Percentiles rank a stretch among this genome's conserved stretches.
These are phyloP conservation scores for Hirtodrosophila histrioides DNA, from an alignment of 2,888 invertebrate genomes.

Conservation along the genomic window DNA sequence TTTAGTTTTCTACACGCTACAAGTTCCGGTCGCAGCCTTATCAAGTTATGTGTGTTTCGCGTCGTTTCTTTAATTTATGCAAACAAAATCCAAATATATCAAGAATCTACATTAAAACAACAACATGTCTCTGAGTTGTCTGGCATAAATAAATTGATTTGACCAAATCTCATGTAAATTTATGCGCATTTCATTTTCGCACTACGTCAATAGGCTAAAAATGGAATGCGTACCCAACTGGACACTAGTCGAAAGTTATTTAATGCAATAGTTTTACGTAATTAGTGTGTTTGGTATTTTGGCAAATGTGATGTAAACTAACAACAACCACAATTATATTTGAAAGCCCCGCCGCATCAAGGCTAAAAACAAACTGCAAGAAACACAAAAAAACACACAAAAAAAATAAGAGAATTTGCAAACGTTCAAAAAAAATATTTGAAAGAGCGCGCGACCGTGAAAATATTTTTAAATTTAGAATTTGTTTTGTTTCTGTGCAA, in stretches of 20 bases:
- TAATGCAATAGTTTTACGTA: conserved; percentile 58
- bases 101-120: conserved; percentile 6
- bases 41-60: conserved; percentile 53
- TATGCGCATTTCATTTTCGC: conserved; percentile 55
- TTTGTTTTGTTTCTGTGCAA: conserved; percentile 36
- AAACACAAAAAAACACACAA: conserved; percentile 13
- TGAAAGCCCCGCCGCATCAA: conserved; percentile 22
- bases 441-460: conserved; percentile 63
- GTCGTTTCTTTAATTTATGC: conserved; percentile 33
- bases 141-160: conserved; percentile 6
- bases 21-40: conserved; percentile 68
- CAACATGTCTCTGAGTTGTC: conserved; percentile 51
- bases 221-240: conserved; percentile 7
- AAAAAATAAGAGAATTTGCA: conserved; percentile 42
- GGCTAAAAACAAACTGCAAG: conserved; percentile 37
- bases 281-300: conserved; percentile 38
- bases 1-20: conserved; percentile 26
- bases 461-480: conserved; percentile 63
- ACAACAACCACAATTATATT: conserved; percentile 18
- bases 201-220: conserved; percentile 29
- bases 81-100: conserved; percentile 28
- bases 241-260: conserved; percentile 43
- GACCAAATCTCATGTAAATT: conserved; percentile 47
- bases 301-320: conserved; percentile 37
- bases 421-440: conserved; percentile 38